Base-by-base conservation (phyloP, 2,797 vertebrate species). In the Ctenochaetus hawaiiensis region DNA sequence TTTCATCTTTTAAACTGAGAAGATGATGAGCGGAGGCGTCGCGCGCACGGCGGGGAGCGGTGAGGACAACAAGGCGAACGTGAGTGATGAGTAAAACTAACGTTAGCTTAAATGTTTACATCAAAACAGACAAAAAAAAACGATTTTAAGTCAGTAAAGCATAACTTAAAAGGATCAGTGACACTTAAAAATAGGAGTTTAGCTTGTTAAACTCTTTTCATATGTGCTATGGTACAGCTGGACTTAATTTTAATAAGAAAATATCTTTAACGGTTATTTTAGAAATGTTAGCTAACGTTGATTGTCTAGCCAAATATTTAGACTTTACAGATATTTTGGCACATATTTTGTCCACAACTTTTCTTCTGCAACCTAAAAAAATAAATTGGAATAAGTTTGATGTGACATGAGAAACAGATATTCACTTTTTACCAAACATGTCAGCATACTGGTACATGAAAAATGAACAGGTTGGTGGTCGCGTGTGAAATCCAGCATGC, bases 21-120 rank as follows among this genome's bases (percentile, higher is more conserved):
- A 87, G 30, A 34, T 34, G 85, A 91, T 91, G 87, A 90, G 72
- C 74, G 53, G 37, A 0, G 49, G n/a, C 3, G 59, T 0, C 44
- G 47, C 53, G 22, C 52, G n/a, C 48, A 43, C 67, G 1, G 13
- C 5, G 49, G 43, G 3, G 6, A 59, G 30, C 30, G 30, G 12
- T 0, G 72, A 47, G 74, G 63, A 75, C 22, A 6, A 11, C 54
- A 8, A 1, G 41, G n/a, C 10, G 5, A 66, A 75, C 1, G 92
- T 93, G 78, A 91, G 90, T 86, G 44, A 71, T 8, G 22, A 61
- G 26, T 60, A 0, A 30, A 48, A 39, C 13, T 30, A 30, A 30
- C 30, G 30, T 7, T 6, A 41, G 1, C 9, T 17, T 0, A 44
- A 5, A n/a, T 11, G 22, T 22, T 54, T 13, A 60, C 14, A 17